phyloP scores from a whole-genome alignment of 2,888 invertebrate genomes.

The Mystacides longicornis region DNA sequence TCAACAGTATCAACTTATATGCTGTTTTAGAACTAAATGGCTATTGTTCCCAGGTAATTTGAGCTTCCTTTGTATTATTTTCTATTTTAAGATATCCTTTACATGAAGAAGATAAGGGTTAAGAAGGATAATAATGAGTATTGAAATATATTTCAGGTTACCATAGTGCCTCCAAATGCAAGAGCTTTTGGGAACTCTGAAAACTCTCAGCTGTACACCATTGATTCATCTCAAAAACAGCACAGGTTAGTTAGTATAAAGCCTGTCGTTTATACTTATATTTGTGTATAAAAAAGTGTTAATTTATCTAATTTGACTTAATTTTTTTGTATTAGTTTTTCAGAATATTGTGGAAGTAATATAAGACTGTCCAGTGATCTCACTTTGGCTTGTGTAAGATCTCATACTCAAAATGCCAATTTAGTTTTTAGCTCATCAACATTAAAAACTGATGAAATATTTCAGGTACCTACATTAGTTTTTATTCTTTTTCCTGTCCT shows the following conservation, averaged over 20 bases:
- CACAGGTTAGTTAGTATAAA: slow-evolving; percentile 16
- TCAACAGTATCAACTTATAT: slow-evolving; percentile 73
- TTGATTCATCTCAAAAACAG: slow-evolving; percentile 23
- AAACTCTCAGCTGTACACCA: slow-evolving; percentile 22
- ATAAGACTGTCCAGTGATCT: slow-evolving; percentile 60
- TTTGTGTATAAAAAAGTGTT: neutral
- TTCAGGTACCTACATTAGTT: slow-evolving; percentile 58
- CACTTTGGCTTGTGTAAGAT: slow-evolving; percentile 54
- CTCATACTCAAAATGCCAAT: slow-evolving; percentile 34
- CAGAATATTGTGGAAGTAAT: slow-evolving; percentile 63
- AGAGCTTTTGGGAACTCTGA: slow-evolving; percentile 24
- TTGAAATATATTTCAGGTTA: slow-evolving; percentile 11
- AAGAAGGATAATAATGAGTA: neutral
- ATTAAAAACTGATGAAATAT: slow-evolving; percentile 67
- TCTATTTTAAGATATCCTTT: neutral
- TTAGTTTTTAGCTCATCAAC: slow-evolving; percentile 67
- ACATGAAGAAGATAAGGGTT: neutral
- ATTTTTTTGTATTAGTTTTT: slow-evolving; percentile 38
- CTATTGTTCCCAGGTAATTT: slow-evolving; percentile 89
- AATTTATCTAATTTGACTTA: neutral
- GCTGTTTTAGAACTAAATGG: slow-evolving; percentile 94
- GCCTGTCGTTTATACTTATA: too few species aligned
- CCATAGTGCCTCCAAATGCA: slow-evolving; percentile 19
- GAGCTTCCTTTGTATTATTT: slow-evolving; percentile 30
- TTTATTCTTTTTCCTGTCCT: too few species aligned